These are phyloP conservation scores for Armadillidium nasatum DNA, from an alignment of 1,140 invertebrate species.

Conservation along the genomic window DNA sequence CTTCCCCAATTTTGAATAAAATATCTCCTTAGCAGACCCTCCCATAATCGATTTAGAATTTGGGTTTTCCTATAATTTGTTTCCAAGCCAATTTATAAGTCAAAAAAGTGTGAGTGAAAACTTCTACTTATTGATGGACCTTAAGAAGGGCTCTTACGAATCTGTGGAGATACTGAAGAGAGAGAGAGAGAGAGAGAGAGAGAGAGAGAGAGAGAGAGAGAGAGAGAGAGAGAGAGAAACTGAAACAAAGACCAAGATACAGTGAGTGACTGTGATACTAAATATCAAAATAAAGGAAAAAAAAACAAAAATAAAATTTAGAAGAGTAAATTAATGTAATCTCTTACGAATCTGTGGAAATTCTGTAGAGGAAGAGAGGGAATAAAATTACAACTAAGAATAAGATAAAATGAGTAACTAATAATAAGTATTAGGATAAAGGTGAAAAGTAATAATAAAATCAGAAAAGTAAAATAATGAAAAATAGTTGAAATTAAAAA, in stretches of 20 bases:
- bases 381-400: too few species aligned
- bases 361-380: too few species aligned
- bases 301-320: too few species aligned
- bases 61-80: constrained; percentile 13
- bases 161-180: background rate
- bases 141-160: background rate
- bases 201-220: background rate
- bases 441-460: too few species aligned
- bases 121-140: background rate
- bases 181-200: background rate
- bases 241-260: background rate
- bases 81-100: constrained; percentile 6
- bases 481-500: too few species aligned
- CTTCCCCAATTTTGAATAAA: constrained; percentile 10
- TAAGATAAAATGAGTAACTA: too few species aligned
- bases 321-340: too few species aligned
- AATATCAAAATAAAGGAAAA: background rate
- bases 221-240: background rate
- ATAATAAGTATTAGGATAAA: too few species aligned
- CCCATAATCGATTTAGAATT: constrained; percentile 9
- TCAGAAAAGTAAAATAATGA: too few species aligned
- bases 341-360: too few species aligned
- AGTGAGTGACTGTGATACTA: background rate
- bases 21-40: constrained; percentile 9
- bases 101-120: constrained; percentile 8